Evolutionary conservation across 1,140 invertebrate species (phyloP), one percentile per base, ranked within the genome.

Genomic region (Sycophaga agraensis): DNA sequence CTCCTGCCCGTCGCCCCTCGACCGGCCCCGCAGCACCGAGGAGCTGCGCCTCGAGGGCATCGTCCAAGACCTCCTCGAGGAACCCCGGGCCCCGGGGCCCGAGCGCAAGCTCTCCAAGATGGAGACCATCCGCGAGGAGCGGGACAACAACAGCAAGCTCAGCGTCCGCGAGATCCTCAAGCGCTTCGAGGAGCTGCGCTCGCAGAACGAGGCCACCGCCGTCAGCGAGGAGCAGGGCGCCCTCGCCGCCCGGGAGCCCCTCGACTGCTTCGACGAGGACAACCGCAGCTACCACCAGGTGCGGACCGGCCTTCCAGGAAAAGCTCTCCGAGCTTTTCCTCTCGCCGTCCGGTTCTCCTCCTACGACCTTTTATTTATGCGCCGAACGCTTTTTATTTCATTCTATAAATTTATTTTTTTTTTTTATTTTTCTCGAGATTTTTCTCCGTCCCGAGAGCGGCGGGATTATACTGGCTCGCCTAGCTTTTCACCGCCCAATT

Each of bases 131-230:
- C 12, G 35, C 9, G 89, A 92, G 72, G 89, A 92, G 66, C 85
- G 84, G 7, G 89, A 91, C 71, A 74, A 70, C 0, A 73, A 70
- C 0, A 87, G 84, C 19, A 91, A 91, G 79, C 83, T 91, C 61
- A 91, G 89, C 59, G 90, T 92, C 28, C 88, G 89, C 66, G 89
- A 91, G 68, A 91, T 92, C 64, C 77, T 92, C 54, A 89, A 89
- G 28, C 82, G 89, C 48, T 91, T 92, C 74, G 90, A 92, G 70
- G 90, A 90, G 73, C 81, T 91, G 43, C 84, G 83, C 43, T 68
- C 75, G 12, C 77, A 79, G 26, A 73, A 69, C 54, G 74, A 72
- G 7, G 48, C 63, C 2, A 61, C 63, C 14, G 9, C 43, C 34
- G 57, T 35, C 8, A 31, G 5, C 5, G 79, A 80, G 12, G 79